These are phyloP conservation scores for Pachyseris speciosa DNA, from an alignment of 64 coral and sea anemone species.

Conservation along the genomic window DNA sequence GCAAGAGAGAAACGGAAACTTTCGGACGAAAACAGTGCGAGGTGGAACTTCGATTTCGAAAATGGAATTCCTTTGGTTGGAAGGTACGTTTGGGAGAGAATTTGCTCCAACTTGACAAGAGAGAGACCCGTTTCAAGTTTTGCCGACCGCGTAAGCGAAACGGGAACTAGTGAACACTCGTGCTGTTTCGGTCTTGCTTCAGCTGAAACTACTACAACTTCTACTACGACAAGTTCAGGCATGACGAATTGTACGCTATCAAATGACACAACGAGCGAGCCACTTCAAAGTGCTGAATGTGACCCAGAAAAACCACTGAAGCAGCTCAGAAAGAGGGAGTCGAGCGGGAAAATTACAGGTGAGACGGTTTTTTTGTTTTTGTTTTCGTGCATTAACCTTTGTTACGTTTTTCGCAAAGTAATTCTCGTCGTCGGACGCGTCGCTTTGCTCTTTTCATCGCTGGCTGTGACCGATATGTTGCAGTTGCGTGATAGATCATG, in stretches of 20 bases:
- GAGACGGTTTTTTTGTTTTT: background rate
- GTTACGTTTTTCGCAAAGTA: background rate
- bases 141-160: background rate
- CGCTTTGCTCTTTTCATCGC: background rate
- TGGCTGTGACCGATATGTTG: background rate
- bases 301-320: background rate
- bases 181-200: background rate
- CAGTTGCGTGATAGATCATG: background rate
- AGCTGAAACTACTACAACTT: background rate
- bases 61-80: slow-evolving; percentile 54
- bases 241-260: background rate
- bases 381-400: background rate
- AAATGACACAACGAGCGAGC: background rate
- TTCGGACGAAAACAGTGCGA: slow-evolving; percentile 5
- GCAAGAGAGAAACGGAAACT: slow-evolving; percentile 43
- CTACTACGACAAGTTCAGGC: slow-evolving; percentile 20
- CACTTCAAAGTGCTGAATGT: background rate
- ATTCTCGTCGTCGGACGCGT: background rate
- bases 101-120: background rate
- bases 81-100: slow-evolving; percentile 55
- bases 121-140: background rate
- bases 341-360: slow-evolving; percentile 36
- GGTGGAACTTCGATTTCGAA: slow-evolving; percentile 88
- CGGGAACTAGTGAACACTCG: background rate
- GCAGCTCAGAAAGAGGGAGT: background rate